phyloP scores from a whole-genome alignment of 2,888 invertebrate species.

The Amiota communis region DNA sequence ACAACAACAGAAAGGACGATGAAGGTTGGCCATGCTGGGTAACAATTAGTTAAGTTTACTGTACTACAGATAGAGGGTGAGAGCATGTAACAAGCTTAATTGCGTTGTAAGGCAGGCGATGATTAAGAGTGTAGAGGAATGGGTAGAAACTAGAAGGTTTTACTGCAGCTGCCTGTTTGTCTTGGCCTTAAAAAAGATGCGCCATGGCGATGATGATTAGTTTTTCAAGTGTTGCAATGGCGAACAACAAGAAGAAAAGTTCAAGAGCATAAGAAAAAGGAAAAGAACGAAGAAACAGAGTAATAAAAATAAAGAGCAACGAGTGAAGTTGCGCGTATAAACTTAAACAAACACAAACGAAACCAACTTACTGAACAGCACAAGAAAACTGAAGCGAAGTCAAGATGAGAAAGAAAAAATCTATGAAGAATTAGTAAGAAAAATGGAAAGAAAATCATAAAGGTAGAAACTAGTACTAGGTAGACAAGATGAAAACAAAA shows the following conservation, averaged over 20 bases:
- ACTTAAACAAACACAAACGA: slow-evolving; percentile 22
- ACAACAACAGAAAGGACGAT: neutral
- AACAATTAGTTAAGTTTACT: neutral
- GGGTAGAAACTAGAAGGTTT: neutral
- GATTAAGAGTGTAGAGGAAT: slow-evolving; percentile 22
- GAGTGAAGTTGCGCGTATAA: slow-evolving; percentile 21
- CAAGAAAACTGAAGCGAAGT: neutral
- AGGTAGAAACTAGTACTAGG: neutral
- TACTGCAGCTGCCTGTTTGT: slow-evolving; percentile 42
- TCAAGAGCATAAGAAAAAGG: neutral
- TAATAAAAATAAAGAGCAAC: slow-evolving; percentile 35
- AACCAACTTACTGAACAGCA: slow-evolving; percentile 11
- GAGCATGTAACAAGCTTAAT: slow-evolving; percentile 60
- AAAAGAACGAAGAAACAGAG: slow-evolving; percentile 20
- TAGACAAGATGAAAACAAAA: no score
- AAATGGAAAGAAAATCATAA: neutral
- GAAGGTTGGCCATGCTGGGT: neutral
- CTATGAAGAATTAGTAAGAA: slow-evolving; percentile 4
- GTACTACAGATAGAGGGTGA: slow-evolving; percentile 30
- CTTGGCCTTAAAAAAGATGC: slow-evolving; percentile 33
- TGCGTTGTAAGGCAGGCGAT: slow-evolving; percentile 53
- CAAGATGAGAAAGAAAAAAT: neutral
- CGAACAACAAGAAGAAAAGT: slow-evolving; percentile 29
- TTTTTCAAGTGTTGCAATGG: slow-evolving; percentile 61
- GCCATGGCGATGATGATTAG: slow-evolving; percentile 60